Conservation (phyloP, 2,113 vertebrate species). For the Pterocles burchelli region DNA sequence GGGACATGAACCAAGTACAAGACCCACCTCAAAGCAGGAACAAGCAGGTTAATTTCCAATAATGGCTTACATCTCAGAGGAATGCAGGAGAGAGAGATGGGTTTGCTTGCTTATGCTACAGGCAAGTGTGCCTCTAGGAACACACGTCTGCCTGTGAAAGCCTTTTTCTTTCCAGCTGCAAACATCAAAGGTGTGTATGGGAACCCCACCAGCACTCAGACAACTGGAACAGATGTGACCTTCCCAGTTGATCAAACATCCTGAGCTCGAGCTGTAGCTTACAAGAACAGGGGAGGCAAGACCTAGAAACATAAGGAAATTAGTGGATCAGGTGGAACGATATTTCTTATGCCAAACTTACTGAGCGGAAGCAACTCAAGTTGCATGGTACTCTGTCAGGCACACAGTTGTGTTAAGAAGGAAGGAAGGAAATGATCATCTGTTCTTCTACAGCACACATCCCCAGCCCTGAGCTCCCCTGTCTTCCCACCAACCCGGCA, state of each 20-base stretch:
- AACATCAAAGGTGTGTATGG: not conserved
- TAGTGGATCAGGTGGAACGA: not conserved
- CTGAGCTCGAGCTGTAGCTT: no score
- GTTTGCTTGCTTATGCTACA: not conserved
- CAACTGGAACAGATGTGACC: no score
- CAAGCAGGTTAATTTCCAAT: not conserved
- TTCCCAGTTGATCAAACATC: no score
- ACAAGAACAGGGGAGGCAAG: no score
- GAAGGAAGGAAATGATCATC: not conserved
- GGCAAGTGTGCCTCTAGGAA: not conserved
- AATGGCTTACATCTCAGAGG: not conserved
- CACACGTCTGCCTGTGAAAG: not conserved
- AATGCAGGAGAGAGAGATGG: not conserved
- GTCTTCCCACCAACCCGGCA: no score
- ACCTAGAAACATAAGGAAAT: not conserved
- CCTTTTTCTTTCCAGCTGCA: not conserved
- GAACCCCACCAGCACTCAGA: not conserved
- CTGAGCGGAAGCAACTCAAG: not conserved
- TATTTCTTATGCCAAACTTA: no score
- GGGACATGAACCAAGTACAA: no score
- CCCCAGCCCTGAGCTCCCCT: no score
- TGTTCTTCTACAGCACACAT: no score
- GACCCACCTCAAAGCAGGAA: no score
- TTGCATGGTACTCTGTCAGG: not conserved
- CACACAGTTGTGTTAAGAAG: no score